A percentile compares a stretch with the other conserved stretches of the same genome.
Conservation (phyloP, 2,797 vertebrate species). For the Ptychadena robeensis region DNA sequence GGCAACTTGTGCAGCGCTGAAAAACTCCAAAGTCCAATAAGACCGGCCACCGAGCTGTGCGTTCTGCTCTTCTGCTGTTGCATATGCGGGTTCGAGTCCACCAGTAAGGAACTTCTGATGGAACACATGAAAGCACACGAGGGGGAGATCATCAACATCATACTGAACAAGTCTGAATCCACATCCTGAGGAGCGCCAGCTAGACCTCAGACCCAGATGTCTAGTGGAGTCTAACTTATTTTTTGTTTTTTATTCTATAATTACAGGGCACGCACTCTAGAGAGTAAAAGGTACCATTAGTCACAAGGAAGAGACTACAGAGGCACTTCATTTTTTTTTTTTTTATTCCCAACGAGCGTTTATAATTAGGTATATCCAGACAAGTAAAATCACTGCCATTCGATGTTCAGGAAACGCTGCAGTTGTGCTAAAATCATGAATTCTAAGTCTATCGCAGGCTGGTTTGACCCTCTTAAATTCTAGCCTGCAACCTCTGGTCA, state of each 20-base stretch:
- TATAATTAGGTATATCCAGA: background rate
- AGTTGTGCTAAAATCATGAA: too few relatives aligned
- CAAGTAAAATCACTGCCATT: background rate
- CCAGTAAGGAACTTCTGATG: conserved; percentile 91
- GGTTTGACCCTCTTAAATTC: too few relatives aligned
- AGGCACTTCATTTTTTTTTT: background rate
- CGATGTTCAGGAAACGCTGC: too few relatives aligned
- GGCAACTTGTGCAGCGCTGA: conserved; percentile 67
- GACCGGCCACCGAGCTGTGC: conserved; percentile 85
- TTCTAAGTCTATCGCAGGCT: too few relatives aligned
- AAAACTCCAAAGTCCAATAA: conserved; percentile 66
- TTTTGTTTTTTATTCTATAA: background rate
- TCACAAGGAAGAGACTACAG: background rate
- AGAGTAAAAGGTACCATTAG: background rate
- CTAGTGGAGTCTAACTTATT: background rate
- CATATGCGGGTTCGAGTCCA: conserved; percentile 97
- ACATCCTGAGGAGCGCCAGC: background rate
- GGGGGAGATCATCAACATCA: conserved; percentile 96
- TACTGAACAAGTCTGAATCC: conserved; percentile 84
- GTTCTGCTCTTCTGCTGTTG: conserved; percentile 96
- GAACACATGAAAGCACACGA: conserved; percentile 89
- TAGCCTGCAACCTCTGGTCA: too few relatives aligned
- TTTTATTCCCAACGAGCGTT: background rate
- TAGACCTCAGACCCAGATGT: background rate
- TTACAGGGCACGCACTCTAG: conserved; percentile 5